Conservation (phyloP, 2,113 vertebrate genomes). For the Phaethornis superciliosus region DNA sequence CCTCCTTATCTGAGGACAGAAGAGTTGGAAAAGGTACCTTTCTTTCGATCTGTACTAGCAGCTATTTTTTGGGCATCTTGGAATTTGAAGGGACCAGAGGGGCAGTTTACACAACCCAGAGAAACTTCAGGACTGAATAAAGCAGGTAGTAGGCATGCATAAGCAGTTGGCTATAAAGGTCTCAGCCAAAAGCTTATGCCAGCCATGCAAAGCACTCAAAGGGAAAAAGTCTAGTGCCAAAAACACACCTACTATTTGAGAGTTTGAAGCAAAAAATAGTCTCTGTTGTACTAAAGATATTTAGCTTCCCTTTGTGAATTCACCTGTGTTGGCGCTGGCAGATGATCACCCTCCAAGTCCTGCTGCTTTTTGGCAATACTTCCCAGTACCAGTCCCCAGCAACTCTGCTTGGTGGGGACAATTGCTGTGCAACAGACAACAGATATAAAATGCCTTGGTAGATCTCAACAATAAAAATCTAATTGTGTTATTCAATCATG, state of each 20-base stretch:
- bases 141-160: background rate
- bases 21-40: background rate
- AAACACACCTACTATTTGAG: background rate
- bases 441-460: background rate
- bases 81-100: background rate
- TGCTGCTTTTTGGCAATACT: background rate
- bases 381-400: background rate
- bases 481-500: background rate
- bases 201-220: background rate
- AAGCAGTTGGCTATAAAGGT: background rate
- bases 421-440: background rate
- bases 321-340: fast-evolving
- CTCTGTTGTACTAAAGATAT: background rate
- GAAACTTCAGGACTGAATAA: background rate
- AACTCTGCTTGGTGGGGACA: background rate
- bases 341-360: background rate
- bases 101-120: background rate
- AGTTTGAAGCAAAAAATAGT: background rate
- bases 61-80: background rate
- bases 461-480: background rate
- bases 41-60: background rate
- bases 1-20: background rate
- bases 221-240: background rate
- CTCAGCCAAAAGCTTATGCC: background rate
- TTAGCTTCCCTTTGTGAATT: background rate